phyloP scores from a whole-genome alignment of 2,113 vertebrate genomes.

The Balaeniceps rex region DNA sequence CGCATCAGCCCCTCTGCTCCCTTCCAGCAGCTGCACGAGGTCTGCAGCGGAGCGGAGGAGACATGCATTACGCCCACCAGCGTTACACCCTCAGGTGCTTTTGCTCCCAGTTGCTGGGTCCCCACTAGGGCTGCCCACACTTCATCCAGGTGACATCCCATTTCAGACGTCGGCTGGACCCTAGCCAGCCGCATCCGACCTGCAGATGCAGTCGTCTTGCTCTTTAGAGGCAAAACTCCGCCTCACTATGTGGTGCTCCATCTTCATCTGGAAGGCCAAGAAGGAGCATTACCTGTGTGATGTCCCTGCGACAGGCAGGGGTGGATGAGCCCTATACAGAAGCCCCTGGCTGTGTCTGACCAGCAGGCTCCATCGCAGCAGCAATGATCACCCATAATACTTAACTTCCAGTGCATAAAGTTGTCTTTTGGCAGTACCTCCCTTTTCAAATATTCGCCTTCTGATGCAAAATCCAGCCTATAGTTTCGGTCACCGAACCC shows the following conservation, averaged over 20 bases:
- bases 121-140: background rate
- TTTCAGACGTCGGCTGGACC: background rate
- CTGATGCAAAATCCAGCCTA: background rate
- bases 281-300: background rate
- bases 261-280: background rate
- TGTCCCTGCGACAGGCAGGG: background rate
- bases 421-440: background rate
- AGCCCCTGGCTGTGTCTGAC: background rate
- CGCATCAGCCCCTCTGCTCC: background rate
- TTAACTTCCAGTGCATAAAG: background rate
- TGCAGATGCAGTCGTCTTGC: background rate
- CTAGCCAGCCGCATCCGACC: background rate
- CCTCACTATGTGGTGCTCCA: background rate
- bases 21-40: rapidly evolving
- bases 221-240: background rate
- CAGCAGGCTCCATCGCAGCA: background rate
- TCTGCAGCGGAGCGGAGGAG: background rate
- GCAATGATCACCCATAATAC: background rate
- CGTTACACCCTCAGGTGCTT: background rate
- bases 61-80: rapidly evolving
- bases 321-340: background rate
- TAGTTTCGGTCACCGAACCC: background rate
- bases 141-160: background rate
- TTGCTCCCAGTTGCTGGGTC: background rate
- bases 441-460: background rate